Conservation (phyloP, 2,888 invertebrate species). For the Acanthosepion esculentum region DNA sequence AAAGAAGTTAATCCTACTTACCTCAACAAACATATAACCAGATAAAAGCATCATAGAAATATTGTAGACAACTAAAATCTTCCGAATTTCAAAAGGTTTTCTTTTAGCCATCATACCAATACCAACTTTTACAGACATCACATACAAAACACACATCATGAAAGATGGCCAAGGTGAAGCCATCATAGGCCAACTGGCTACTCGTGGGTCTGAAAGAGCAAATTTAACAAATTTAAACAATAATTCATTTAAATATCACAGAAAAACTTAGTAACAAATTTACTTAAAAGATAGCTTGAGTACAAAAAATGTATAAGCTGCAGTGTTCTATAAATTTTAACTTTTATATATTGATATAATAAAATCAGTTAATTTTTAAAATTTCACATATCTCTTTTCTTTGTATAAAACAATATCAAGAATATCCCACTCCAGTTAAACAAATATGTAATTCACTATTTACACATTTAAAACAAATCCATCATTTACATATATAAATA, state of each 20-base stretch:
- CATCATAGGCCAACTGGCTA: conserved; percentile 42
- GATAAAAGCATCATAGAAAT: conserved; percentile 49
- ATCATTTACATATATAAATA: too few species aligned
- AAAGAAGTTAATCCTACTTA: conserved; percentile 36
- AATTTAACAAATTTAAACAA: neutral
- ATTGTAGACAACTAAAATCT: conserved; percentile 49
- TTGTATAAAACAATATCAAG: too few species aligned
- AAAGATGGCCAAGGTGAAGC: conserved; percentile 46
- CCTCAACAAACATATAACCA: conserved; percentile 44
- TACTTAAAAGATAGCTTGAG: neutral
- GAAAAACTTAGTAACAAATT: neutral
- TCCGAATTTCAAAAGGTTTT: conserved; percentile 48
- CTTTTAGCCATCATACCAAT: conserved; percentile 48
- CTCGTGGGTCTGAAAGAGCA: conserved; percentile 49
- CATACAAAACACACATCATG: conserved; percentile 47
- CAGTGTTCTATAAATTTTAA: neutral
- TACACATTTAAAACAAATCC: too few species aligned
- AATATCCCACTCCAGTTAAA: too few species aligned
- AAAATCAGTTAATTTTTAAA: neutral
- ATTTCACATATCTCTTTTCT: too few species aligned
- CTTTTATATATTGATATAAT: neutral
- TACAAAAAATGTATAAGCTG: neutral
- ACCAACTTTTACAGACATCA: conserved; percentile 46
- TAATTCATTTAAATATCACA: neutral
- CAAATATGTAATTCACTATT: too few species aligned